A percentile compares a stretch with the other conserved stretches of the same genome.
These are phyloP conservation scores for Lithophane semibrunnea DNA, from an alignment of 2,888 invertebrate genomes.

Conservation along the genomic window DNA sequence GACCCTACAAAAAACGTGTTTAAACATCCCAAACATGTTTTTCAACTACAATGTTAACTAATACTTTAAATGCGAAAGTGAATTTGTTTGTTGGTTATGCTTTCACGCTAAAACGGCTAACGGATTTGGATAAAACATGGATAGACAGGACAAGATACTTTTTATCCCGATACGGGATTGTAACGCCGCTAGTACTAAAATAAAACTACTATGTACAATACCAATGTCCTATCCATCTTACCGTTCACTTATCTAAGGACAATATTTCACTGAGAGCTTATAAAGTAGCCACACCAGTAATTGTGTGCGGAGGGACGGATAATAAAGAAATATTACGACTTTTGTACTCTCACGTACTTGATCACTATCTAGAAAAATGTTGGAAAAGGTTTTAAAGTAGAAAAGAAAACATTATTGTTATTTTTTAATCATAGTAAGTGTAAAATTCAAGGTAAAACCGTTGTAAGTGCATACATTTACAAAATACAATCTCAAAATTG, in stretches of 20 bases:
- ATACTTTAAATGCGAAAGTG: no score
- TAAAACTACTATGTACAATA: not conserved
- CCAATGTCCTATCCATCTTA: slow-evolving; percentile 14
- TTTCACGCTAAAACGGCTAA: no score
- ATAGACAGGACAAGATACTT: no score
- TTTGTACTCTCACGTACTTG: slow-evolving; percentile 34
- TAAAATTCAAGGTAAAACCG: not conserved
- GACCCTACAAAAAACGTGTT: no score
- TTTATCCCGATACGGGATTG: no score
- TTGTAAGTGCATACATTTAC: not conserved
- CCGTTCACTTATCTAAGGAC: slow-evolving; percentile 19
- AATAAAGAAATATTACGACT: slow-evolving; percentile 73
- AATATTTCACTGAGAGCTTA: slow-evolving; percentile 62
- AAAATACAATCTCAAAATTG: no score
- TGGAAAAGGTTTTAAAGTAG: slow-evolving; percentile 1
- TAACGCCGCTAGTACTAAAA: not conserved
- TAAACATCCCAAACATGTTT: no score
- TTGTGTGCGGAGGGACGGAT: slow-evolving; percentile 64
- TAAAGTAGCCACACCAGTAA: slow-evolving; percentile 64
- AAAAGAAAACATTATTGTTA: slow-evolving; percentile 2
- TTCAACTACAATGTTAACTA: no score
- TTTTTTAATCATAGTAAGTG: no score
- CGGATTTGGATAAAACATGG: no score
- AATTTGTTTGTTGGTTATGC: no score
- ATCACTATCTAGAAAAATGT: slow-evolving; percentile 26